Conservation (phyloP, 2,888 invertebrate genomes). For the Syrphus vitripennis region DNA sequence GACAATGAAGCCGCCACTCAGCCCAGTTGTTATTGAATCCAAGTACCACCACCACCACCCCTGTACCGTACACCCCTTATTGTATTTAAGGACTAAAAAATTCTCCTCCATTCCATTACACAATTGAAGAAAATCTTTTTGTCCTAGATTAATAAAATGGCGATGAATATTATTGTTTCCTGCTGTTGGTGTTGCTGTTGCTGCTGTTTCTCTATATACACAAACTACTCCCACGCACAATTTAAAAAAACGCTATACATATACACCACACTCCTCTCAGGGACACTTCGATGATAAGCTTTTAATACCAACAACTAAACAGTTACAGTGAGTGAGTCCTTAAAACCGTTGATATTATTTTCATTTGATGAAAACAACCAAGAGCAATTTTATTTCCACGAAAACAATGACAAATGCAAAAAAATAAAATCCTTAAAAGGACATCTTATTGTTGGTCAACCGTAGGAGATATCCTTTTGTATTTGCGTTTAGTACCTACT, state of each 20-base stretch:
- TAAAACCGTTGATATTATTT: conserved; percentile 19
- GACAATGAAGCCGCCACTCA: conserved; percentile 37
- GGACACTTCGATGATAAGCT: conserved; percentile 30
- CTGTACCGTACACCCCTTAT: neutral
- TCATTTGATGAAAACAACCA: conserved; percentile 27
- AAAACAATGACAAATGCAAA: conserved; percentile 10
- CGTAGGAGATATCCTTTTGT: conserved; percentile 23
- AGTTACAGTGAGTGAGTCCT: neutral
- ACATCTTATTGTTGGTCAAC: conserved; percentile 61
- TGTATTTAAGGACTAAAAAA: neutral
- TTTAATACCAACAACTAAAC: neutral
- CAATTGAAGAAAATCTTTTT: conserved; percentile 37
- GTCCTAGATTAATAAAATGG: conserved; percentile 50
- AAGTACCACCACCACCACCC: conserved; percentile 23
- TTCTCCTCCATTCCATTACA: neutral
- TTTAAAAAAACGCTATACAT: neutral
- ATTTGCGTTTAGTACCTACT: neutral
- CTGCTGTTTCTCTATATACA: neutral
- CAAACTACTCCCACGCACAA: conserved; percentile 32
- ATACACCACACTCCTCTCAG: conserved; percentile 19
- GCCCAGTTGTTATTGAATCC: conserved; percentile 60
- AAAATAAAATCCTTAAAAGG: conserved; percentile 11
- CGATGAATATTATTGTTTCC: conserved; percentile 29
- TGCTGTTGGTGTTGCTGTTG: neutral
- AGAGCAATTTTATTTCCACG: conserved; percentile 23